Evolutionary conservation across 2,113 vertebrate genomes (phyloP).

Genomic region (Aegithalos caudatus): DNA sequence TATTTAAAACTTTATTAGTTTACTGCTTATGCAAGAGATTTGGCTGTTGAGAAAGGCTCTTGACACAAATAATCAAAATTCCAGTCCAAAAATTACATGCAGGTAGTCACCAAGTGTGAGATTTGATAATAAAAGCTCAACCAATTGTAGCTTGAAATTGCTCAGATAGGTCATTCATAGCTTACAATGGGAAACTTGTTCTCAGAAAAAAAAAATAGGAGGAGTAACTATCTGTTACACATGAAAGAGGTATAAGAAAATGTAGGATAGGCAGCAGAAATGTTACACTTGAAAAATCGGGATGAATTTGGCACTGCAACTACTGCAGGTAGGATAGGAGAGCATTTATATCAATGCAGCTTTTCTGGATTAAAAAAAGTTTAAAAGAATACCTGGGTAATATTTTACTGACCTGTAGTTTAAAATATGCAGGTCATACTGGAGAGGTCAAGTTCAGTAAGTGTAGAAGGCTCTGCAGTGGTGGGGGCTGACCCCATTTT

Average conservation of each 20-base stretch:
- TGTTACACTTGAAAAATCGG: neutral
- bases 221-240: neutral
- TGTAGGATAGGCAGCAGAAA: neutral
- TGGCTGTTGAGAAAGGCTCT: neutral
- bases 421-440: neutral
- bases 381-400: neutral
- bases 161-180: neutral
- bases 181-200: neutral
- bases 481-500: neutral
- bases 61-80: neutral
- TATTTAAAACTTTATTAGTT: neutral
- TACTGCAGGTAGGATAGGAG: neutral
- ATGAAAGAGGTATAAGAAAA: neutral
- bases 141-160: neutral
- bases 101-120: neutral
- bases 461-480: neutral
- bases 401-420: neutral
- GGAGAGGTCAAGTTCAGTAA: neutral
- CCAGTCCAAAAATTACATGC: neutral
- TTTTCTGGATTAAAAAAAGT: neutral
- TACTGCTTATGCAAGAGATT: neutral
- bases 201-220: neutral
- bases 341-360: neutral
- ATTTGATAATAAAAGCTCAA: neutral
- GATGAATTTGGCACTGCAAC: neutral